phyloP scores from a whole-genome alignment of 2,797 vertebrate genomes.

The Ispidina picta region DNA sequence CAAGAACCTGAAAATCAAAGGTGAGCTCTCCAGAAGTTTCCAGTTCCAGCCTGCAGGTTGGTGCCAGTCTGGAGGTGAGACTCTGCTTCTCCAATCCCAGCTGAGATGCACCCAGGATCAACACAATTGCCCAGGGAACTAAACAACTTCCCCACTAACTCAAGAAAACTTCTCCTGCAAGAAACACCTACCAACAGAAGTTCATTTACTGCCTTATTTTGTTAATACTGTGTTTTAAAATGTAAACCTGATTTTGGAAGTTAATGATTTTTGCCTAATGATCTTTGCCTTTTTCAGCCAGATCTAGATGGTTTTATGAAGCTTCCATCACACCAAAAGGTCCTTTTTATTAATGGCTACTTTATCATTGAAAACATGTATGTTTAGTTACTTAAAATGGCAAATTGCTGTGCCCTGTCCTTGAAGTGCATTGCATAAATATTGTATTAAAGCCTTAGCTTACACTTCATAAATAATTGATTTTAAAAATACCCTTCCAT shows the following conservation, averaged over 20 bases:
- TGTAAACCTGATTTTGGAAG: background rate
- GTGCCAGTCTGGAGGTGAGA: background rate
- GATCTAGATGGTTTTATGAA: conserved; percentile 7
- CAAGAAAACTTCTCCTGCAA: background rate
- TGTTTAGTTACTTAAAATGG: conserved; percentile 66
- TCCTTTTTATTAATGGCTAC: conserved; percentile 56
- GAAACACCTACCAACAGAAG: background rate
- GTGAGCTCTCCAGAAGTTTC: background rate
- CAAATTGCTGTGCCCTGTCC: conserved; percentile 66
- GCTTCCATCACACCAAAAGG: conserved; percentile 27
- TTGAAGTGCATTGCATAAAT: conserved; percentile 78
- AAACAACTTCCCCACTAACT: background rate
- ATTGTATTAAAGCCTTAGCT: conserved; percentile 74
- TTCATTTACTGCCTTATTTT: background rate
- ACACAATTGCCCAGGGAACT: background rate
- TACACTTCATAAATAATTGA: conserved; percentile 80
- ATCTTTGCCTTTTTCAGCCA: background rate
- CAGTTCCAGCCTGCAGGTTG: background rate
- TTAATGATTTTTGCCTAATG: background rate
- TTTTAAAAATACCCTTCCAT: conserved; percentile 64
- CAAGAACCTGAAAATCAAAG: background rate
- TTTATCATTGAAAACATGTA: conserved; percentile 55
- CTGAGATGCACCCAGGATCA: background rate
- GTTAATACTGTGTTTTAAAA: background rate
- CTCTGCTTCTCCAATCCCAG: background rate